Conservation (phyloP, 2,797 vertebrate species). For the Catharus ustulatus region DNA sequence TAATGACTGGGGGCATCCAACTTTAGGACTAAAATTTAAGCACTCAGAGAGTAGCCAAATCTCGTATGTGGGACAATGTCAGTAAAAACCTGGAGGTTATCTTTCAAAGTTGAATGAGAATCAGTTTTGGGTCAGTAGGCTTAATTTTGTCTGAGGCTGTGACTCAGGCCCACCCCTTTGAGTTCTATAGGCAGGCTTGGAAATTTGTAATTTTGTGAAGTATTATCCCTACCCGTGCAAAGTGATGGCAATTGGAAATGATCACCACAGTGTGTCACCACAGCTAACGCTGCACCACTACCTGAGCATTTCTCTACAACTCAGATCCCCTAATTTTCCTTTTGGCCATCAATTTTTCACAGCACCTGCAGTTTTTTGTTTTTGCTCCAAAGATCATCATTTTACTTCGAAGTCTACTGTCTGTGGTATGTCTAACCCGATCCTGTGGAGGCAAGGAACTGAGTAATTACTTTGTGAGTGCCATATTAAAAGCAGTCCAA, state of each 20-base stretch:
- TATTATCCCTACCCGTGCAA: not conserved
- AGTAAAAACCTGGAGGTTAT: not conserved
- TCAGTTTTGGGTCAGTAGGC: not conserved
- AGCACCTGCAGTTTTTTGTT: constrained; percentile 48
- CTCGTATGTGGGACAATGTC: not conserved
- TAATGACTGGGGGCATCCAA: not conserved
- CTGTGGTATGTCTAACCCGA: not conserved
- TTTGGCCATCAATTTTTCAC: constrained; percentile 8
- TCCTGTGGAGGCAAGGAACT: not conserved
- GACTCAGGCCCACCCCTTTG: not conserved
- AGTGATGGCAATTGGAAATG: constrained; percentile 23
- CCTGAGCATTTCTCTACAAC: not conserved
- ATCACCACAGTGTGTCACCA: constrained; percentile 49
- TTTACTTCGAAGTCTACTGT: constrained; percentile 35
- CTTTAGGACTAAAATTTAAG: not conserved
- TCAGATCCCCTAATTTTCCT: constrained; percentile 14
- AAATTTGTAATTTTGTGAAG: not conserved
- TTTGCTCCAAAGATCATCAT: constrained; percentile 47
- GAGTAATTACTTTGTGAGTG: not conserved
- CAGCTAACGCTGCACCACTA: not conserved
- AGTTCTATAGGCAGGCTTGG: not conserved
- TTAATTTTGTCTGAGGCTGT: not conserved
- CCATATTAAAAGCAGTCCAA: not conserved
- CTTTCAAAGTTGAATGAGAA: not conserved
- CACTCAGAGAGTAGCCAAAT: not conserved